Evolutionary conservation across 2,888 invertebrate species (phyloP).

Genomic region (Caenorhabditis imperialis): DNA sequence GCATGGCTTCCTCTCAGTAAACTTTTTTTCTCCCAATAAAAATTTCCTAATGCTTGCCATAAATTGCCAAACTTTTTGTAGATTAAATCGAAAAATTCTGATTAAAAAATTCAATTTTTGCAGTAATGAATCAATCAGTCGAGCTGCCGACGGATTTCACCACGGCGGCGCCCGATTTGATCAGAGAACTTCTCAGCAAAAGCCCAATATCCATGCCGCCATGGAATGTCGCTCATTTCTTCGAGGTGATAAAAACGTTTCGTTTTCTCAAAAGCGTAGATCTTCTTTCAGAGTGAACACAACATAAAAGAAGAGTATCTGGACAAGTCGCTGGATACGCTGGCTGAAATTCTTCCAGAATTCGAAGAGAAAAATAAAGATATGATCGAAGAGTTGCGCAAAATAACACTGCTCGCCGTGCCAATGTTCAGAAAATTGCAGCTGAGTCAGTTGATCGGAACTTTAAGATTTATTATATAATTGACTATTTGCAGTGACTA

Average conservation of each 20-base stretch:
- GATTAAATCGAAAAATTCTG: no score
- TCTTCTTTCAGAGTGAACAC: background rate
- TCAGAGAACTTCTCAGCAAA: slow-evolving; percentile 5
- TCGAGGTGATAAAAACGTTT: slow-evolving; percentile 1
- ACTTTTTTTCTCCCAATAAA: background rate
- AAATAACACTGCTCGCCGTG: slow-evolving; percentile 9
- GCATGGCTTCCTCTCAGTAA: slow-evolving; percentile 2
- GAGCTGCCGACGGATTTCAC: slow-evolving; percentile 13
- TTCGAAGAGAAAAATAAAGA: slow-evolving; percentile 19
- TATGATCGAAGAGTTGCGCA: slow-evolving; percentile 26
- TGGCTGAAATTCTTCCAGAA: background rate
- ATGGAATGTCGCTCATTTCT: slow-evolving; percentile 22
- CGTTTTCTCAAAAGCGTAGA: background rate
- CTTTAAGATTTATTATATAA: background rate
- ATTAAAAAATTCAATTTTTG: no score
- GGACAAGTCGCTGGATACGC: slow-evolving; percentile 15
- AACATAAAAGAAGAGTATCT: slow-evolving; percentile 22
- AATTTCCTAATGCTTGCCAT: background rate
- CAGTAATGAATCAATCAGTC: no score
- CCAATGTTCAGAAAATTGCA: slow-evolving; percentile 21
- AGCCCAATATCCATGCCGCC: slow-evolving; percentile 24
- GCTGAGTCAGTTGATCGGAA: slow-evolving; percentile 12
- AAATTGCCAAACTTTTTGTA: no score
- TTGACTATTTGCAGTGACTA: slow-evolving; percentile 19
- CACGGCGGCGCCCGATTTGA: background rate